A percentile compares a stretch with the other conserved stretches of the same genome.
These are phyloP conservation scores for Syrphus vitripennis DNA, from an alignment of 2,888 invertebrate species.

Conservation along the genomic window DNA sequence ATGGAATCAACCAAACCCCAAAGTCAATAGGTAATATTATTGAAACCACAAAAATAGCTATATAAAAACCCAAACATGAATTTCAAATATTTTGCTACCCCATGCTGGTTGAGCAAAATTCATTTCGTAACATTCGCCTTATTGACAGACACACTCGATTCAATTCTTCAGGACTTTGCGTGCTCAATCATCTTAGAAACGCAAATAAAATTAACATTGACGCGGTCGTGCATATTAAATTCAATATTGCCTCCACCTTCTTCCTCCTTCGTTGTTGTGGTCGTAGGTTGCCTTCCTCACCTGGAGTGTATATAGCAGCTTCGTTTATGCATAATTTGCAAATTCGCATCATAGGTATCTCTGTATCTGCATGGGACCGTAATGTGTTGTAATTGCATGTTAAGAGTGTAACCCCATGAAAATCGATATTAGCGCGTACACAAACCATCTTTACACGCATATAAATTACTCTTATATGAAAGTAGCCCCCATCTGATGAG, in stretches of 20 bases:
- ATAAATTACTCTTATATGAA: constrained; percentile 41
- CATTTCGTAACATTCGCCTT: constrained; percentile 61
- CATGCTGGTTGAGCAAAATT: constrained; percentile 57
- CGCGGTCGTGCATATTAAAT: constrained; percentile 60
- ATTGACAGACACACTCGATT: constrained; percentile 57
- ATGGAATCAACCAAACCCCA: neutral
- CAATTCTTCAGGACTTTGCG: constrained; percentile 54
- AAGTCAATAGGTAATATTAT: constrained; percentile 7
- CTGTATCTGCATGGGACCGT: constrained; percentile 31
- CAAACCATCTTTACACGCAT: constrained; percentile 50
- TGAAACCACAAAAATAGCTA: neutral
- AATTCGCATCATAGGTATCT: too few species aligned
- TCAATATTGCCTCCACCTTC: constrained; percentile 30
- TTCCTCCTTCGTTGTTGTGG: neutral
- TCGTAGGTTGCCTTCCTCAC: constrained; percentile 10
- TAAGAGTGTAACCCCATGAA: constrained; percentile 58
- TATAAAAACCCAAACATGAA: constrained; percentile 38
- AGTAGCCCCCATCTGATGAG: neutral
- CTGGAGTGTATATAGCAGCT: constrained; percentile 11
- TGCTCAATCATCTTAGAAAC: constrained; percentile 67
- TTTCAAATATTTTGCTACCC: constrained; percentile 63
- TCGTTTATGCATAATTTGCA: constrained; percentile 27
- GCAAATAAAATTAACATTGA: constrained; percentile 70
- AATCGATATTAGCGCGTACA: constrained; percentile 69
- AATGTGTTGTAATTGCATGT: constrained; percentile 70